These are phyloP conservation scores for human (Homo sapiens) DNA, from an alignment of 2,113 vertebrate species.

Conservation along the genomic window DNA sequence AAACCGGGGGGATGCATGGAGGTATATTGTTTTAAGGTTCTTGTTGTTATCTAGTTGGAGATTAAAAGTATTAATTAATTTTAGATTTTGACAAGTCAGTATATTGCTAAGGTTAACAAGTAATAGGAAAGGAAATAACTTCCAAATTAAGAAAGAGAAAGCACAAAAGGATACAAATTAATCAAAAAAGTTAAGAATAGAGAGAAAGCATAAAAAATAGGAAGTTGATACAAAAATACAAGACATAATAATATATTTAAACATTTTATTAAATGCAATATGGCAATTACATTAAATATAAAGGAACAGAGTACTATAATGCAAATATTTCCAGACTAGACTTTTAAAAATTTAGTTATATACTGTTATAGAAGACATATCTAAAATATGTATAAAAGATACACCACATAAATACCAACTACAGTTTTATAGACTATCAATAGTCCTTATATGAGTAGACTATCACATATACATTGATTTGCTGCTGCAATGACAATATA, in stretches of 20 bases:
- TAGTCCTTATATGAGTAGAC: neutral
- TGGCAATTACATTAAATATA: neutral
- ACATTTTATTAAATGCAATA: neutral
- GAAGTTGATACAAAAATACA: neutral
- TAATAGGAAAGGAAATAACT: neutral
- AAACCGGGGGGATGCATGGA: too few relatives aligned
- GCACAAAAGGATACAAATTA: neutral
- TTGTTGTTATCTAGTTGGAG: neutral
- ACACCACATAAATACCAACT: neutral
- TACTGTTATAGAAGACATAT: neutral
- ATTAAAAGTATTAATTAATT: neutral
- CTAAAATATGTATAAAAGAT: neutral
- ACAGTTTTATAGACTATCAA: neutral
- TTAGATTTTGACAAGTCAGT: neutral
- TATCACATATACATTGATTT: neutral
- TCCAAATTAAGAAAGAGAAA: neutral
- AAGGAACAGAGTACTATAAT: neutral
- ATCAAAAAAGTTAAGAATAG: neutral
- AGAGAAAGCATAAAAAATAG: neutral
- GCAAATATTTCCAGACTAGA: neutral
- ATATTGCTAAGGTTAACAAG: neutral
- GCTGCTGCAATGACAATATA: neutral
- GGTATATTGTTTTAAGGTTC: neutral
- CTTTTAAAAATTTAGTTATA: neutral
- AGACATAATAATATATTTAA: neutral